Conservation (phyloP, 2,113 vertebrate genomes). For the Microtus ochrogaster region DNA sequence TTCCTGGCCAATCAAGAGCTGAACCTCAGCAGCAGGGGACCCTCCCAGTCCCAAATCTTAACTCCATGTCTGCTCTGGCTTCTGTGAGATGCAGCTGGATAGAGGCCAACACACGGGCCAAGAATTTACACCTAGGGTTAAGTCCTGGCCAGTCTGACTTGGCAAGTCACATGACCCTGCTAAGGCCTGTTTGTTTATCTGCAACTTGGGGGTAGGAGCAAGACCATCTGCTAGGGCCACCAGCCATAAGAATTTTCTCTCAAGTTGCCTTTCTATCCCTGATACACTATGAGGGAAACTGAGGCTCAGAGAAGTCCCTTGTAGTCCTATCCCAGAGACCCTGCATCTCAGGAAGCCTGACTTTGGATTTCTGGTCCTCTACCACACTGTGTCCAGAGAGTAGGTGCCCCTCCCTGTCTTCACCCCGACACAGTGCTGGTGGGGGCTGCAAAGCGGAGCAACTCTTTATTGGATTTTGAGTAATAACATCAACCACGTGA, state of each 20-base stretch:
- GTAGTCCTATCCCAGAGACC: not conserved
- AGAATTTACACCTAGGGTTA: not conserved
- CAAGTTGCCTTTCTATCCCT: not conserved
- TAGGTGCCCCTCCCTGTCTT: not conserved
- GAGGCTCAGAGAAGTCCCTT: not conserved
- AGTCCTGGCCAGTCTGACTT: not conserved
- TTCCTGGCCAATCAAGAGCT: not conserved
- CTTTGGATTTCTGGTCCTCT: not conserved
- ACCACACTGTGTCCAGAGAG: not conserved
- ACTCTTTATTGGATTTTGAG: constrained; percentile 84
- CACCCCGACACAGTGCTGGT: constrained; percentile 56
- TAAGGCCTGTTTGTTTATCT: constrained; percentile 41
- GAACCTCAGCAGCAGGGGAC: not conserved
- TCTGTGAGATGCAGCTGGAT: not conserved
- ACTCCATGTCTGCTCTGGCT: not conserved
- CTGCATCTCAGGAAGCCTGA: not conserved
- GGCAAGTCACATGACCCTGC: not conserved
- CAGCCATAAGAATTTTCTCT: constrained; percentile 1
- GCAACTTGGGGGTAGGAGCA: not conserved
- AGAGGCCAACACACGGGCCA: not conserved
- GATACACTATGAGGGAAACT: not conserved
- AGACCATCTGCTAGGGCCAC: not conserved
- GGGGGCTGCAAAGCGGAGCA: constrained; percentile 73
- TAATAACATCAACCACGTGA: constrained; percentile 78
- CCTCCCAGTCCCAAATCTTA: not conserved